Conservation (phyloP, 2,888 invertebrate genomes). For the Chalcis sispes region DNA sequence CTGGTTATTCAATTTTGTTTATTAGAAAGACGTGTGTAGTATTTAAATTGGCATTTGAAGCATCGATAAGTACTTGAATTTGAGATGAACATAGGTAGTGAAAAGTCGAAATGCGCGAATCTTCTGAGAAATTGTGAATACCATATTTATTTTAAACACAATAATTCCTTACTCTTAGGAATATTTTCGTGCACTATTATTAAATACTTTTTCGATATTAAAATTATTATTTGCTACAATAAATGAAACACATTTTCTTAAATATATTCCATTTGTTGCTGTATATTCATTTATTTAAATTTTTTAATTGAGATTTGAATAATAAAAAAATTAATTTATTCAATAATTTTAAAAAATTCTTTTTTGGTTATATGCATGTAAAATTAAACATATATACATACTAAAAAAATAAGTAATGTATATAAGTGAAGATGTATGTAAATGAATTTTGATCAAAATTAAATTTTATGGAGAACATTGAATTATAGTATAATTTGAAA, state of each 20-base stretch:
- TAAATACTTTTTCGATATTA: slow-evolving; percentile 12
- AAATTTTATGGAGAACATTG: too few relatives aligned
- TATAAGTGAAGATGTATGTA: too few relatives aligned
- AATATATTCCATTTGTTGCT: slow-evolving; percentile 15
- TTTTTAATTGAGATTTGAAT: too few relatives aligned
- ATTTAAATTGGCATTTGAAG: slow-evolving; percentile 31
- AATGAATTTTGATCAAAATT: neutral
- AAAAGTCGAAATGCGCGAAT: slow-evolving; percentile 32
- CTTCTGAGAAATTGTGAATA: slow-evolving; percentile 11
- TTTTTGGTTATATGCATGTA: too few relatives aligned
- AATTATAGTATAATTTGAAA: neutral
- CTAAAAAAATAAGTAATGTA: too few relatives aligned
- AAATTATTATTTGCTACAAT: too few relatives aligned
- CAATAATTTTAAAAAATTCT: too few relatives aligned
- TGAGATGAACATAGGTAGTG: slow-evolving; percentile 23
- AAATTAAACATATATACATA: too few relatives aligned
- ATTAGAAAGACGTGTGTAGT: slow-evolving; percentile 22
- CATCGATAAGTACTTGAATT: slow-evolving; percentile 41
- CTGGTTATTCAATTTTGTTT: slow-evolving; percentile 39
- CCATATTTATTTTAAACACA: slow-evolving; percentile 41
- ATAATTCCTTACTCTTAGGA: slow-evolving; percentile 18
- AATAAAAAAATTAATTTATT: too few relatives aligned
- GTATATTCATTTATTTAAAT: too few relatives aligned
- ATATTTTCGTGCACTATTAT: slow-evolving; percentile 18
- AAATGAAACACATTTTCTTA: slow-evolving; percentile 19